phyloP scores from a whole-genome alignment of 2,888 invertebrate species.

The Tridacna crocea region DNA sequence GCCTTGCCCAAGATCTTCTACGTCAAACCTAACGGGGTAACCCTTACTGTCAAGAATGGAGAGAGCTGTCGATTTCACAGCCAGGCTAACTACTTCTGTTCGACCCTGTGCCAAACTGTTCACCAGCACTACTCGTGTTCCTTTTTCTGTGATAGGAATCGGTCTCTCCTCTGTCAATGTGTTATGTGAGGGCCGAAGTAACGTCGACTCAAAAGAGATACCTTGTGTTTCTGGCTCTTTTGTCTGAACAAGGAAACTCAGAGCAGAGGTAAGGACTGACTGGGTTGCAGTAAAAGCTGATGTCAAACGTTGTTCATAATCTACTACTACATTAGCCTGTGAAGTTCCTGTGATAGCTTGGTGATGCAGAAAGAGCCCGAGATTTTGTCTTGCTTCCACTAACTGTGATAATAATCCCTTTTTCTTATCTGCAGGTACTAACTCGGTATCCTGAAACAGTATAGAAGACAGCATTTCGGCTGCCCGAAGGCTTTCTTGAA shows the following conservation, averaged over 20 bases:
- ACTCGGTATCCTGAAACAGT: conserved; percentile 44
- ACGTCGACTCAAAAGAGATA: not conserved
- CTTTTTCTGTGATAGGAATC: conserved; percentile 29
- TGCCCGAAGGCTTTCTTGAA: conserved; percentile 76
- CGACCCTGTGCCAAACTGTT: conserved; percentile 51
- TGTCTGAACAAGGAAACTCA: conserved; percentile 28
- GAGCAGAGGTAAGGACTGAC: conserved; percentile 35
- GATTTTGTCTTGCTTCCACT: conserved; percentile 89
- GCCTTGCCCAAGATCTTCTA: not conserved
- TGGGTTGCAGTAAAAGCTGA: conserved; percentile 46
- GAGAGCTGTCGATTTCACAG: conserved; percentile 22
- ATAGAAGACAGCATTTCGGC: conserved; percentile 76
- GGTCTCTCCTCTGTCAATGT: conserved; percentile 38
- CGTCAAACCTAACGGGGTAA: conserved; percentile 27
- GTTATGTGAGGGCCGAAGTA: conserved; percentile 31
- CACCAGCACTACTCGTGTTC: conserved; percentile 45
- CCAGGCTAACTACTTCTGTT: conserved; percentile 36
- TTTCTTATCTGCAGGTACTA: not conserved
- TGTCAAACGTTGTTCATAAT: conserved; percentile 87
- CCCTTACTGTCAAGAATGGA: not conserved
- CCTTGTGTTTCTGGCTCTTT: not conserved
- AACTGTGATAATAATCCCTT: conserved; percentile 40
- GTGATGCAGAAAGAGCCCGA: conserved; percentile 97
- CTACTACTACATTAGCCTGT: conserved; percentile 95
- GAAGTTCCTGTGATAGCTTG: conserved; percentile 99